These are phyloP conservation scores for rat (Rattus norvegicus) DNA, from an alignment of 2,113 vertebrate genomes.

Conservation along the genomic window DNA sequence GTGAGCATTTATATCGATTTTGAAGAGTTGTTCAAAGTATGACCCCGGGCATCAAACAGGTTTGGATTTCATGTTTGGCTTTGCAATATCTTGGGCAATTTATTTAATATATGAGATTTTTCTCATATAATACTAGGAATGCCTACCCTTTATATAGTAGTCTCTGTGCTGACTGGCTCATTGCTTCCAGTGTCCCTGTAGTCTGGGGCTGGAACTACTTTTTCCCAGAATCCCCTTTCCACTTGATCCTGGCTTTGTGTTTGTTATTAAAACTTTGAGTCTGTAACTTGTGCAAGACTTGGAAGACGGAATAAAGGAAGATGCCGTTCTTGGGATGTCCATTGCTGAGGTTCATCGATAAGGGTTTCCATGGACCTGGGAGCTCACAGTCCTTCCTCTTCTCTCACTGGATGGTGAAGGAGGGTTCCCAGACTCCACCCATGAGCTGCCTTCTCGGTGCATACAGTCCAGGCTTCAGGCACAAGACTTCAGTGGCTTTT, in stretches of 20 bases:
- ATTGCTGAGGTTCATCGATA: neutral
- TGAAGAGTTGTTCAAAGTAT: constrained; percentile 41
- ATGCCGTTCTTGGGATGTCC: neutral
- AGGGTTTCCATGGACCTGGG: neutral
- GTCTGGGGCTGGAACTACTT: neutral
- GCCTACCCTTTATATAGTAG: neutral
- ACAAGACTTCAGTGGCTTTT: neutral
- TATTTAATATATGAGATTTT: constrained; percentile 26
- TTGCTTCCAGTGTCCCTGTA: neutral
- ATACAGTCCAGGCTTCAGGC: neutral
- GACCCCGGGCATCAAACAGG: neutral
- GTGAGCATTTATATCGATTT: constrained; percentile 63
- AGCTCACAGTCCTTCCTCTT: neutral
- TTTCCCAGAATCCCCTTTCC: neutral
- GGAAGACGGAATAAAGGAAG: neutral
- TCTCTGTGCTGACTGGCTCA: neutral
- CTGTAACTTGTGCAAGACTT: neutral
- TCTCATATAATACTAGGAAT: neutral
- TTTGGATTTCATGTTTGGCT: constrained; percentile 6
- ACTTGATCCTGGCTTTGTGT: neutral
- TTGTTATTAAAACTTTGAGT: neutral
- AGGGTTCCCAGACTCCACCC: neutral
- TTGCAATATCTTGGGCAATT: constrained; percentile 11
- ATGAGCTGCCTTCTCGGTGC: neutral
- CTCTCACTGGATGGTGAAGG: neutral